These are phyloP conservation scores for Eudemis profundana DNA, from an alignment of 2,888 invertebrate genomes.

Conservation along the genomic window DNA sequence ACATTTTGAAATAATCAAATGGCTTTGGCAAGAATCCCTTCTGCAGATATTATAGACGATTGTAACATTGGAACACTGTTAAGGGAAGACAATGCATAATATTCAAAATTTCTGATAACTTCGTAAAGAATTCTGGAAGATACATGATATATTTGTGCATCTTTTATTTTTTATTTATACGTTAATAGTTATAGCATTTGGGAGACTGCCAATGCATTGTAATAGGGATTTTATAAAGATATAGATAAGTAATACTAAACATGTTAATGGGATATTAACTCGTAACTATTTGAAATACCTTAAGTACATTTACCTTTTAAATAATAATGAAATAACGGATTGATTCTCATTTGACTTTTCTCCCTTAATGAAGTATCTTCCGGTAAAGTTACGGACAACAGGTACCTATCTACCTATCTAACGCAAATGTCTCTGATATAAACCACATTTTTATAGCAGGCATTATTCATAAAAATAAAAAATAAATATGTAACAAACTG, in stretches of 20 bases:
- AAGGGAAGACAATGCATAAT: conserved; percentile 66
- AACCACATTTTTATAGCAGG: background rate
- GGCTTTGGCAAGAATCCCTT: conserved; percentile 47
- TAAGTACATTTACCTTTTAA: conserved; percentile 10
- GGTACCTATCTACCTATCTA: conserved; percentile 5
- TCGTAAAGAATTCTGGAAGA: conserved; percentile 56
- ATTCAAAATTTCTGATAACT: conserved; percentile 50
- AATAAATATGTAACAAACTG: background rate
- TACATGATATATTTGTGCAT: conserved; percentile 63
- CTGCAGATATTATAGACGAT: conserved; percentile 50
- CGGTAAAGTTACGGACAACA: conserved; percentile 32
- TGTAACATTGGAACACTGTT: conserved; percentile 58
- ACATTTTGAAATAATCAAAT: conserved; percentile 57
- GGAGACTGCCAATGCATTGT: conserved; percentile 31
- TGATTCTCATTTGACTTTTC: conserved; percentile 15
- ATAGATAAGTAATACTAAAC: conserved; percentile 23
- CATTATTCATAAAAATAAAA: background rate
- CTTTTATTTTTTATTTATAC: conserved; percentile 42
- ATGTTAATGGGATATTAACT: conserved; percentile 12
- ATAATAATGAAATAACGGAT: conserved; percentile 7
- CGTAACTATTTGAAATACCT: conserved; percentile 15
- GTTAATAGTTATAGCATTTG: conserved; percentile 30
- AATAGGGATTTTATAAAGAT: conserved; percentile 20
- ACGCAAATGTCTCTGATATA: background rate
- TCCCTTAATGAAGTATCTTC: conserved; percentile 18